These are phyloP conservation scores for Ondatra zibethicus DNA, from an alignment of 2,113 vertebrate species.

Conservation along the genomic window DNA sequence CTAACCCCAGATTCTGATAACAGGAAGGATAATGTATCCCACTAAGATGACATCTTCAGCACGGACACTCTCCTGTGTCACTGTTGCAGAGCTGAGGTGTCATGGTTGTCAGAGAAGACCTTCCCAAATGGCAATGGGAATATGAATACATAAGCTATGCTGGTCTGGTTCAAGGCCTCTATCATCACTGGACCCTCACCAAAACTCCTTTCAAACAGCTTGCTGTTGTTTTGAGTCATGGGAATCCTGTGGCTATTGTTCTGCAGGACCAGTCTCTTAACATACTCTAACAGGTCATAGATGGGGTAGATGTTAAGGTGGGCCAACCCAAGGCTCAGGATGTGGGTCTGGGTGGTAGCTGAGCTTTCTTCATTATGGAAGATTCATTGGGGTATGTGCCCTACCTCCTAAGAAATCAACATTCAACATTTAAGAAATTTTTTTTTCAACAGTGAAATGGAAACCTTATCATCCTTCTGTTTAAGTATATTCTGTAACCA, in stretches of 20 bases:
- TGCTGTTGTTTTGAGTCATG: too few relatives aligned
- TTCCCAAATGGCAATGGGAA: background rate
- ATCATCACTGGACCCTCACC: background rate
- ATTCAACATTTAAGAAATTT: background rate
- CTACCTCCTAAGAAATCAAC: background rate
- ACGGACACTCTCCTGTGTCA: fast-evolving
- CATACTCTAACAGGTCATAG: too few relatives aligned
- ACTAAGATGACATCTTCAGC: fast-evolving
- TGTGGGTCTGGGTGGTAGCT: background rate
- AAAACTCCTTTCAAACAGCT: background rate
- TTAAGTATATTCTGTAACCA: slow-evolving; percentile 19
- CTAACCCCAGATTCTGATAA: background rate
- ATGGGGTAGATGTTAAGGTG: too few relatives aligned
- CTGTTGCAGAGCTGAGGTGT: background rate
- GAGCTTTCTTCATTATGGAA: background rate
- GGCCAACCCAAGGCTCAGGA: background rate
- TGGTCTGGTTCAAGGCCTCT: background rate
- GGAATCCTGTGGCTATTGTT: too few relatives aligned
- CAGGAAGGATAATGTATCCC: background rate
- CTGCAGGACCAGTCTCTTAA: too few relatives aligned
- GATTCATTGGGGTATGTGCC: background rate
- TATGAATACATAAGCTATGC: background rate
- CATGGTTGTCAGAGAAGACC: background rate
- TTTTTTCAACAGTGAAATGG: slow-evolving; percentile 17
- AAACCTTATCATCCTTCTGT: background rate